These are phyloP conservation scores for Polypterus bichir DNA, from an alignment of 2,113 vertebrate species.

Conservation along the genomic window DNA sequence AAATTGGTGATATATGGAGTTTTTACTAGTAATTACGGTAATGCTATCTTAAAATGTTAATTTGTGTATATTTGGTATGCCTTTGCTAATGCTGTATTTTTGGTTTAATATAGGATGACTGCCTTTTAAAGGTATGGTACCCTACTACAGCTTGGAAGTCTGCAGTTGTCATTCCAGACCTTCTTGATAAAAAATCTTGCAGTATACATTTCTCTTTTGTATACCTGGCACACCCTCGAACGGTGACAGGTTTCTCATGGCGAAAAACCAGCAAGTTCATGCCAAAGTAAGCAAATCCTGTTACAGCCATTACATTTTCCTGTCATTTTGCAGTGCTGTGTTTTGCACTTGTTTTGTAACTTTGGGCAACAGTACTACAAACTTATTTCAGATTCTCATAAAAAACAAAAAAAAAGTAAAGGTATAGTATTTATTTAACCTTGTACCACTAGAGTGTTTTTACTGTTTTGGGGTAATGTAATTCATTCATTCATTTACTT, in stretches of 20 bases:
- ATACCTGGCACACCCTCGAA: constrained; percentile 88
- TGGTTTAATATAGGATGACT: constrained; percentile 66
- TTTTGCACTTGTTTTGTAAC: too few species aligned
- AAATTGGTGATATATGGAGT: too few species aligned
- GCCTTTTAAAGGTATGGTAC: constrained; percentile 96
- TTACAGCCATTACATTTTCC: too few species aligned
- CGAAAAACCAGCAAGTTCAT: constrained; percentile 96
- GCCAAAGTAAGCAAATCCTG: constrained; percentile 54
- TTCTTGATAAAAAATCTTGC: constrained; percentile 57
- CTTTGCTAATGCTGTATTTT: background rate
- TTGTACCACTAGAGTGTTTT: too few species aligned
- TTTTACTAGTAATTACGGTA: too few species aligned
- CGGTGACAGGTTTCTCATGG: constrained; percentile 91
- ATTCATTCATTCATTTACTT: too few species aligned
- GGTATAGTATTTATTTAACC: too few species aligned
- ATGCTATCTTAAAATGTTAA: background rate
- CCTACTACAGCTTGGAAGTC: constrained; percentile 88
- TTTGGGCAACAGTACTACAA: too few species aligned
- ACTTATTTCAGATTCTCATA: too few species aligned
- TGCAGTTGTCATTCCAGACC: constrained; percentile 77
- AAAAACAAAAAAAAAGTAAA: too few species aligned
- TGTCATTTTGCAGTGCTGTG: too few species aligned
- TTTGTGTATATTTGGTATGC: background rate
- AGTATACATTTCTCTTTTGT: constrained; percentile 80
- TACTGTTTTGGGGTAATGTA: too few species aligned